Percentiles rank a stretch among this genome's conserved stretches.
Evolutionary conservation across 2,113 vertebrate genomes (phyloP).

Genomic region (Brienomyrus brachyistius): DNA sequence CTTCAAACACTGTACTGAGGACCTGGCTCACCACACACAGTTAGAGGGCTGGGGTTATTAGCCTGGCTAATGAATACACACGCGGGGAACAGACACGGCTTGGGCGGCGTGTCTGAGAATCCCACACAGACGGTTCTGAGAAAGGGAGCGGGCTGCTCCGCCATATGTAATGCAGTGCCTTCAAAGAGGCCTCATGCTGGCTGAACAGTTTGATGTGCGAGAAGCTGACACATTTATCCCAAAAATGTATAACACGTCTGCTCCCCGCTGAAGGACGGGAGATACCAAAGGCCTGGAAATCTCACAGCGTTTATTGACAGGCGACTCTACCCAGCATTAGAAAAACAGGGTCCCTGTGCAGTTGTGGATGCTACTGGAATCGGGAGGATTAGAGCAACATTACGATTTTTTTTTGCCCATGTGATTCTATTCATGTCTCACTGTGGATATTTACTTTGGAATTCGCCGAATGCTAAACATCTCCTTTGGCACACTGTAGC

Average conservation of each 20-base stretch:
- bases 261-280: not conserved
- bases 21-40: not conserved
- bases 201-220: not conserved
- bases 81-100: not conserved
- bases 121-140: not conserved
- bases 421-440: not conserved
- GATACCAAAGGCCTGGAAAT: not conserved
- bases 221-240: constrained; percentile 1
- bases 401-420: not conserved
- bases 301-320: not conserved
- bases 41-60: not conserved
- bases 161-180: not conserved
- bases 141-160: not conserved
- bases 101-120: not conserved
- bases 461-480: not conserved
- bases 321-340: not conserved
- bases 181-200: not conserved
- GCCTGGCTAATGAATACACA: not conserved
- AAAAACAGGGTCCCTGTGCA: not conserved
- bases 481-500: not conserved
- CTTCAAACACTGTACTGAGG: not conserved
- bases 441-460: not conserved
- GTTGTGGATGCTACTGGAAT: not conserved
- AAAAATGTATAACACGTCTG: not conserved
- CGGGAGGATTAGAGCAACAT: not conserved